These are phyloP conservation scores for silkworm (Bombyx mori) DNA, from an alignment of 1,140 invertebrate genomes.

Conservation along the genomic window DNA sequence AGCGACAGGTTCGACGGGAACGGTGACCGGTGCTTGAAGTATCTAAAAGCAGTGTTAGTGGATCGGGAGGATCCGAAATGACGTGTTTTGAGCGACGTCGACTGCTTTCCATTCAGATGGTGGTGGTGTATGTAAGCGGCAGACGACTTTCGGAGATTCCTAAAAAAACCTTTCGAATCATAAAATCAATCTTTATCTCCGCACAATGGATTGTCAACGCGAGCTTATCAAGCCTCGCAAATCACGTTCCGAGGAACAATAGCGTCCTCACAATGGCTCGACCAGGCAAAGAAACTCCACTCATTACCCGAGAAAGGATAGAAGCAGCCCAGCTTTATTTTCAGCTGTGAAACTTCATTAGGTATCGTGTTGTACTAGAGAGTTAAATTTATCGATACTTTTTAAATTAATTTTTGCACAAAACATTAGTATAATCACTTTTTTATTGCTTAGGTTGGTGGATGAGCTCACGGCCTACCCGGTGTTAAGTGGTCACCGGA, in stretches of 20 bases:
- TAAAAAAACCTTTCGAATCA: too few relatives aligned
- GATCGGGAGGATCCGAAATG: too few relatives aligned
- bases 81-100: too few relatives aligned
- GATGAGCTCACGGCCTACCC: background rate
- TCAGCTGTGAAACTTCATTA: constrained; percentile 15
- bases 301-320: constrained; percentile 19
- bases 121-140: too few relatives aligned
- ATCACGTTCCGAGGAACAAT: constrained; percentile 13
- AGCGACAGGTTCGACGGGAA: too few relatives aligned
- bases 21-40: too few relatives aligned
- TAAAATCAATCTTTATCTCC: too few relatives aligned
- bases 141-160: too few relatives aligned
- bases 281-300: constrained; percentile 19
- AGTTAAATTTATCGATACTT: background rate
- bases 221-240: constrained; percentile 16
- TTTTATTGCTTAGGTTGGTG: background rate
- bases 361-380: background rate
- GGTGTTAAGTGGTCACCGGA: too few relatives aligned
- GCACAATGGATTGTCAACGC: background rate
- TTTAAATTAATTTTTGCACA: background rate
- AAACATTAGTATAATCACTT: background rate
- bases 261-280: constrained; percentile 12
- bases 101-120: too few relatives aligned
- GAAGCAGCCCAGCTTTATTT: constrained; percentile 10
- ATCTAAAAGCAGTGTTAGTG: too few relatives aligned